Percentiles rank a stretch among this genome's conserved stretches.
These are phyloP conservation scores for Ichneumoninae sp. DNA, from an alignment of 2,888 invertebrate genomes.

Conservation along the genomic window DNA sequence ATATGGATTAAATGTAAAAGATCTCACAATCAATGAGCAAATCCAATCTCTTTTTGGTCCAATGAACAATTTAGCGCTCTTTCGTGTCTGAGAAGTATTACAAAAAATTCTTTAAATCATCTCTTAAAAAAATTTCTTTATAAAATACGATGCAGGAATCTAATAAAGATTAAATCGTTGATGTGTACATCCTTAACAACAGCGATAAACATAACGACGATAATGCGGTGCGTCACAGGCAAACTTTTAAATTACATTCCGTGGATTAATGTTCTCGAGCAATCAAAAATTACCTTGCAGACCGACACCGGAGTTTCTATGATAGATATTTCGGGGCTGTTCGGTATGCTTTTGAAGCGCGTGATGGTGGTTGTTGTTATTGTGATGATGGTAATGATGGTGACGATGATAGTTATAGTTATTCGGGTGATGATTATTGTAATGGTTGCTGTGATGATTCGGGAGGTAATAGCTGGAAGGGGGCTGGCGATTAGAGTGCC, in stretches of 20 bases:
- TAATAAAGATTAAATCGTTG: neutral
- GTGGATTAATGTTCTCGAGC: slow-evolving; percentile 61
- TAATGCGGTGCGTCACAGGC: slow-evolving; percentile 59
- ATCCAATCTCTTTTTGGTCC: too few relatives aligned
- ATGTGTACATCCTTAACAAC: slow-evolving; percentile 8
- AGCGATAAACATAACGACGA: slow-evolving; percentile 43
- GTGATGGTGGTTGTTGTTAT: slow-evolving; percentile 85
- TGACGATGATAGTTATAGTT: slow-evolving; percentile 87
- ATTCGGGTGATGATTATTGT: slow-evolving; percentile 86
- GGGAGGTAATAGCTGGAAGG: slow-evolving; percentile 85
- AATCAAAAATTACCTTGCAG: slow-evolving; percentile 86
- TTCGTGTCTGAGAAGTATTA: neutral
- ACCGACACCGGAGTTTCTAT: slow-evolving; percentile 87
- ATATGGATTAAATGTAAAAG: too few relatives aligned
- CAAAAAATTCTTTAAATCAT: neutral
- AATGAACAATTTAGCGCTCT: too few relatives aligned
- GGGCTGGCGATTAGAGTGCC: slow-evolving; percentile 85
- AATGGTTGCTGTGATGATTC: slow-evolving; percentile 85
- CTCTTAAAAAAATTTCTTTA: neutral
- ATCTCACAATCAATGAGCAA: too few relatives aligned
- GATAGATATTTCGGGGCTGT: slow-evolving; percentile 85
- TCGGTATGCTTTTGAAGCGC: slow-evolving; percentile 86
- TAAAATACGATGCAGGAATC: neutral
- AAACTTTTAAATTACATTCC: slow-evolving; percentile 57
- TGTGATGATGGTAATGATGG: slow-evolving; percentile 87